Evolutionary conservation across 2,888 invertebrate species (phyloP), one percentile per base, ranked within the genome.

Genomic region (Mythimna pallens): DNA sequence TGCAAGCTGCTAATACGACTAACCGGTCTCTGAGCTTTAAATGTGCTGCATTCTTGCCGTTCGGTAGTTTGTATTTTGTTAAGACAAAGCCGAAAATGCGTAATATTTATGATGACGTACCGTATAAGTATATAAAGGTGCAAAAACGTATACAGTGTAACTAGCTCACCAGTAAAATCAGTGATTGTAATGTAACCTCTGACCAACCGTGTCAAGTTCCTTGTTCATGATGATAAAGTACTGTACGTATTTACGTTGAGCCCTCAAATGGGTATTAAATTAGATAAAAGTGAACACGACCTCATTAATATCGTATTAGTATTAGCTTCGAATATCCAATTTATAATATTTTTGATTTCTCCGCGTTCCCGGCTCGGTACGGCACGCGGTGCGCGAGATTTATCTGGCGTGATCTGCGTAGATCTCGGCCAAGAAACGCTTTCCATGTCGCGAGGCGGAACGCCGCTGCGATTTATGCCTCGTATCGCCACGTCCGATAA

Each of bases 361-460:
- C 89, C 84, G 81, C 84, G 87, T 86, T 87, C 83, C 69, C 78
- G 61, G 55, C 76, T 81, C 84, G 68, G 88, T 89, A 87, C 79
- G 86, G 88, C 88, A 90, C 87, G 89, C 89, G 78, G 83, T 84
- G 82, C 70, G 84, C 87, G 87, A 90, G 88, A 91, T 92, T 92
- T 92, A 92, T 92, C 89, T 90, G 90, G 83, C 88, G 87, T 90
- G 89, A 91, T 91, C 89, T 89, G 85, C 87, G 88, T 89, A 89
- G 89, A 93, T 93, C 88, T 90, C 90, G 89, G 89, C 89, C 89
- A 90, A 90, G 92, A 93, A 93, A 93, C 89, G 92, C 92, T 94
- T 93, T 93, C 93, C 93, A 92, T 92, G 92, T 93, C 89, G 91
- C 93, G 91, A 93, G 91, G 91, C 92, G 93, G 92, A 93, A 92